Evolutionary conservation across 2,888 invertebrate species (phyloP), one percentile per base, ranked within the genome.

Genomic region (Lobophora halterata): DNA sequence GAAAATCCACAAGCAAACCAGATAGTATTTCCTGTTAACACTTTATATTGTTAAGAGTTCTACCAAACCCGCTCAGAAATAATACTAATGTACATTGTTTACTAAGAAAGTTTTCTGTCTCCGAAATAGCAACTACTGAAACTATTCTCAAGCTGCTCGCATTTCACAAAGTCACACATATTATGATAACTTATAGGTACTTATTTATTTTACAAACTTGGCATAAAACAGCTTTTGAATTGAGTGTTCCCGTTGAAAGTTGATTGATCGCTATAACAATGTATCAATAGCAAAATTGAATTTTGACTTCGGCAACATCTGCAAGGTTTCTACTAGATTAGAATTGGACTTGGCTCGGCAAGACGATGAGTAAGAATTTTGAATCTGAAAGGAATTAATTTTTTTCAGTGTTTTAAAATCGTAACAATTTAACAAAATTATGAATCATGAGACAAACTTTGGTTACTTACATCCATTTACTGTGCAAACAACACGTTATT

Each of bases 111-210:
- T 38, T 61, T 42, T 38, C 36, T 19, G 30, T 55, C 43, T 42
- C 27, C 33, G 45, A 53, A 50, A 45, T 43, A 25, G 33, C 48
- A 52, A 57, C 52, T 48, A 50, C 42, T 46, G 37, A 49, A 49
- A 44, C 44, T 53, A 51, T 51, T 60, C 46, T n/a, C 35, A 34
- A 61, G 58, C 57, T 61, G 46, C 25, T 46, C 40, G 42, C 46
- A 45, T 8, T 50, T 43, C 54, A 53, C 42, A 39, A 53, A 51
- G 42, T 36, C 34, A 46, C 42, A 46, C 40, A 49, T 43, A 54
- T 42, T 42, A 43, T 47, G 21, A 28, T 38, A 38, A 35, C 30
- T 1, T 12, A 21, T 32, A 29, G 13, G 11, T 20, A 7, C 5
- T 12, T 37, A 37, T 8, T 30, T 24, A 18, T 16, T 37, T 28